Evolutionary conservation across 2,888 invertebrate genomes (phyloP).

Genomic region (Palloptera scutellata): DNA sequence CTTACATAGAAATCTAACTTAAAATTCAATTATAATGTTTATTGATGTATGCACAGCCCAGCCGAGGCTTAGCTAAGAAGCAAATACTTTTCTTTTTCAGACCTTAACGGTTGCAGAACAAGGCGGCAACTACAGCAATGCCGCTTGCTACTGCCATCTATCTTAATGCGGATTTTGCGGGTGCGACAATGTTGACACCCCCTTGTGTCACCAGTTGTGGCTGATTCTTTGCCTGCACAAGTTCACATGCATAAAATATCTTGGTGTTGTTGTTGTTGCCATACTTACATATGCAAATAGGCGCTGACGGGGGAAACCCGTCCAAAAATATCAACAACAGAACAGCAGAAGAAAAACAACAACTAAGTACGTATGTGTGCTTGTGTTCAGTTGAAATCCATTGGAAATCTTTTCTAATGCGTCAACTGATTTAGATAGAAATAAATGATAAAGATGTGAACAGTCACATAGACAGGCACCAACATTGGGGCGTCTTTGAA

Average conservation of each 20-base stretch:
- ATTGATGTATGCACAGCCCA: not conserved
- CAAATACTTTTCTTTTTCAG: no score
- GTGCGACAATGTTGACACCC: constrained; percentile 15
- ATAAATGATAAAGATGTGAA: not conserved
- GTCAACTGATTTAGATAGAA: not conserved
- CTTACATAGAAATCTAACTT: no score
- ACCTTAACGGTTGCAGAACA: no score
- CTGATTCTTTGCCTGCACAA: not conserved
- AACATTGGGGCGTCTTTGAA: no score
- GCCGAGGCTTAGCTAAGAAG: not conserved
- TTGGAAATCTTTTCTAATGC: not conserved
- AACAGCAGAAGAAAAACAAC: not conserved
- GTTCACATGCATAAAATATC: not conserved
- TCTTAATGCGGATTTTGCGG: constrained; percentile 19
- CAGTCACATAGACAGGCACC: not conserved
- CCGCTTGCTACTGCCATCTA: not conserved
- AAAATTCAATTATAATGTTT: constrained; percentile 16
- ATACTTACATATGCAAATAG: not conserved
- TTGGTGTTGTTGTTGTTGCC: not conserved
- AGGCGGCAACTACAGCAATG: not conserved
- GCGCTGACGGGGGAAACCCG: not conserved
- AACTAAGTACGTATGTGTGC: not conserved
- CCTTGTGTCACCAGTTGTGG: no score
- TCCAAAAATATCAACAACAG: not conserved
- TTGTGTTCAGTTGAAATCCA: no score